Base-by-base conservation (phyloP, 2,888 invertebrate species). In the Trichopoda pennipes region DNA sequence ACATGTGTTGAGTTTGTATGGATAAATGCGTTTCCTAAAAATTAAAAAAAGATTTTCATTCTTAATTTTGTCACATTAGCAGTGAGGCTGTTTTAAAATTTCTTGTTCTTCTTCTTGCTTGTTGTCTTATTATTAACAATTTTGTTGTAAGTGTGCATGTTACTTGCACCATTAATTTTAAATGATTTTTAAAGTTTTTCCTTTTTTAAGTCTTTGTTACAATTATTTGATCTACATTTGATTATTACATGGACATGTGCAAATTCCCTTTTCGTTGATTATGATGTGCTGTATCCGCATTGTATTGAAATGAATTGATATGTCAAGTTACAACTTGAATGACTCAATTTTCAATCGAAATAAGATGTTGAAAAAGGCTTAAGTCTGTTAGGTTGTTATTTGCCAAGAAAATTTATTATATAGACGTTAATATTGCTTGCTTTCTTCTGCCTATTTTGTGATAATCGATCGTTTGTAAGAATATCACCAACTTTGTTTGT, bases 51-150 rank as follows among this genome's bases (percentile, higher is more conserved):
- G 35, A 70, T 68, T 56, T 53, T 47, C 17, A 58, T 60, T 58
- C 61, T 76, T 66, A 77, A 76, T 76, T 74, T 74, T 78, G 78
- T 77, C 78, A 81, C 58, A 78, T 81, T 81, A 78, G 47, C 58
- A 69, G 64, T 69, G 53, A 23, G 78, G 78, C 74, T 60, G 42
- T 16, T n/a, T n/a, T n/a, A n/a, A n/a, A n/a, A n/a, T n/a, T n/a
- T n/a, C n/a, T n/a, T n/a, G n/a, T n/a, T n/a, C 35, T 8, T 28
- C 35, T 8, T 14, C 55, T n/a, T 49, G 19, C 3, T 32, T 28
- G 2, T 23, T 32, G 32, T 44, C 19, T 47, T 19, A 21, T 58
- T 28, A 28, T 2, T 17, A 12, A 42, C 19, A 21, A 35, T 38
- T 55, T 23, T 28, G n/a, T 51, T 38, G 49, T 35, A 51, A 72